Conservation (phyloP, 2,888 invertebrate genomes). For the Clanis bilineata region DNA sequence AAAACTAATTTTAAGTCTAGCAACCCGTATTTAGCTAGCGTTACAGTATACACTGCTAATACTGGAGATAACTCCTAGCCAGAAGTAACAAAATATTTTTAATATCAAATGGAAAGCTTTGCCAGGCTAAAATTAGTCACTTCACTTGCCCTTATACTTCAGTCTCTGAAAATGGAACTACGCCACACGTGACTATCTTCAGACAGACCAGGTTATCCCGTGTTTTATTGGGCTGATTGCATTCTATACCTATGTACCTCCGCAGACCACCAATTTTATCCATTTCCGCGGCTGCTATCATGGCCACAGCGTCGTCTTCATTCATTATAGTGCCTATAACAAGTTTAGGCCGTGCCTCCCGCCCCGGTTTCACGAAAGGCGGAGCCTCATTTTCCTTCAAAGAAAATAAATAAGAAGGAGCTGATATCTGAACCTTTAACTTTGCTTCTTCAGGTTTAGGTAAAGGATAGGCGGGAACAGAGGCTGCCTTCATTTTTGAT, state of each 20-base stretch:
- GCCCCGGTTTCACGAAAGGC: constrained; percentile 53
- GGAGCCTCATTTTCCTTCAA: constrained; percentile 62
- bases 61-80: too few relatives aligned
- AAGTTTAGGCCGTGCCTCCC: constrained; percentile 44
- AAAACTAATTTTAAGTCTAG: too few relatives aligned
- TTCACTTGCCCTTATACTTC: too few relatives aligned
- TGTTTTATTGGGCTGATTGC: too few relatives aligned
- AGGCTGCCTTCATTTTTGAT: constrained; percentile 39
- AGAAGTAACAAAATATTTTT: too few relatives aligned
- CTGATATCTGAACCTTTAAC: constrained; percentile 55
- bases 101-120: too few relatives aligned
- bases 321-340: constrained; percentile 52
- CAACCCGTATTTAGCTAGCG: too few relatives aligned
- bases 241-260: constrained; percentile 52
- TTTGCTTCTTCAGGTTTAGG: constrained; percentile 21
- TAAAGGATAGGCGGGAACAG: constrained; percentile 41
- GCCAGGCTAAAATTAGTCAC: too few relatives aligned
- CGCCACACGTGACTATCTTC: too few relatives aligned
- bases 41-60: too few relatives aligned
- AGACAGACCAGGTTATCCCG: too few relatives aligned
- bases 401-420: constrained; percentile 64
- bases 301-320: constrained; percentile 52
- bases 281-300: constrained; percentile 51
- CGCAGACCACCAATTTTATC: constrained; percentile 43
- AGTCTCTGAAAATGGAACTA: too few relatives aligned